Percentiles rank a stretch among this genome's conserved stretches.
Evolutionary conservation across 2,797 vertebrate species (phyloP).

Genomic region (Chaetodon trifasciatus): DNA sequence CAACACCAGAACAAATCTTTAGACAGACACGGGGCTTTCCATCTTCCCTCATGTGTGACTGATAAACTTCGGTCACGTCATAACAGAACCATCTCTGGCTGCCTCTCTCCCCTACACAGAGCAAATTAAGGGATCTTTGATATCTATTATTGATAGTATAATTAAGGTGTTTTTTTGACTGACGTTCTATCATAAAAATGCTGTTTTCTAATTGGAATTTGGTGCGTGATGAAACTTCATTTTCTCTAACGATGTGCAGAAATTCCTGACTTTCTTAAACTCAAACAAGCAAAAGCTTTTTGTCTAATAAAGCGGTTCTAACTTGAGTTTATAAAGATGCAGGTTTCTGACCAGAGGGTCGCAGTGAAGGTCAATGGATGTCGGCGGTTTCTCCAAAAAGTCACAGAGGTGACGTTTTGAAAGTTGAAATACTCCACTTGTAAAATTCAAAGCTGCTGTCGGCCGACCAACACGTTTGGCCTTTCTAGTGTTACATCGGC

Average conservation of each 20-base stretch:
- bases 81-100: not conserved
- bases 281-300: not conserved
- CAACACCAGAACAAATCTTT: not conserved
- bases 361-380: slow-evolving; percentile 17
- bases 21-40: not conserved
- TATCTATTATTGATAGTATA: too few species aligned
- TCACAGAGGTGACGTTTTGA: slow-evolving; percentile 11
- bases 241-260: not conserved
- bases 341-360: slow-evolving; percentile 26
- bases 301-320: not conserved
- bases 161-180: too few species aligned
- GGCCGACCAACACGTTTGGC: slow-evolving; percentile 34
- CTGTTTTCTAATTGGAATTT: not conserved
- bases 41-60: not conserved
- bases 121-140: not conserved
- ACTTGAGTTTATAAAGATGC: not conserved
- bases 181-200: not conserved
- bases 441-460: slow-evolving; percentile 37
- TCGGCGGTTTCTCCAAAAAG: slow-evolving; percentile 16
- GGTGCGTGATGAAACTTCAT: not conserved
- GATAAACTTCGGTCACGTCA: not conserved
- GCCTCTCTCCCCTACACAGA: too few species aligned
- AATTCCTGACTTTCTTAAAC: not conserved
- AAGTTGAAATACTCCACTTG: slow-evolving; percentile 26
- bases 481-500: slow-evolving; percentile 28